Percentiles rank a stretch among this genome's conserved stretches.
phyloP scores from a whole-genome alignment of 2,888 invertebrate species.

The Allophyes oxyacanthae region DNA sequence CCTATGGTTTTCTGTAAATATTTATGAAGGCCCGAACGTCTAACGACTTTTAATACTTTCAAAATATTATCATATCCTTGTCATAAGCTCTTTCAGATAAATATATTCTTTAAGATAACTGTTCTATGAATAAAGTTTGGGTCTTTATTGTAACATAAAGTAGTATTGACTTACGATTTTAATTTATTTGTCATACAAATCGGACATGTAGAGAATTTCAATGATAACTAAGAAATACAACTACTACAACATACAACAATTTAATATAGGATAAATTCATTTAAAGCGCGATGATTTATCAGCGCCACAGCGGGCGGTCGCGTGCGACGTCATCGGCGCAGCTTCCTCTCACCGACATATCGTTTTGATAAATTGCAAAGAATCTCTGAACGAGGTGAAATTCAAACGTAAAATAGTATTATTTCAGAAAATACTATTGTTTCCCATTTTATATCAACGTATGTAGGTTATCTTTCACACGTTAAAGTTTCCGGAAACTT shows the following conservation, averaged over 20 bases:
- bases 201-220: conserved; percentile 25
- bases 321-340: conserved; percentile 76
- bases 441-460: conserved; percentile 38
- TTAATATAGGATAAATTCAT: conserved; percentile 77
- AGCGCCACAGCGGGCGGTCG: conserved; percentile 65
- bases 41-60: conserved; percentile 78
- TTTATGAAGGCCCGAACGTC: conserved; percentile 79
- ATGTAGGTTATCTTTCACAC: conserved; percentile 36
- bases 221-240: conserved; percentile 66
- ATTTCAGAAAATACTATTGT: conserved; percentile 49
- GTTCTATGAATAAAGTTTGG: conserved; percentile 55
- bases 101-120: conserved; percentile 62
- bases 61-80: conserved; percentile 76
- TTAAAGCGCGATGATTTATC: conserved; percentile 81
- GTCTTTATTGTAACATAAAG: conserved; percentile 46
- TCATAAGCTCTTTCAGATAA: conserved; percentile 68
- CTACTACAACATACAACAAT: too few species aligned
- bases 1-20: conserved; percentile 80
- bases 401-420: conserved; percentile 66
- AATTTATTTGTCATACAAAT: conserved; percentile 24
- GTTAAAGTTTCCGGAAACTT: conserved; percentile 62
- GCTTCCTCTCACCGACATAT: conserved; percentile 73
- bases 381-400: conserved; percentile 74
- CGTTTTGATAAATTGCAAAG: conserved; percentile 81
- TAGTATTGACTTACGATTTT: conserved; percentile 26